Conservation (phyloP, 2,113 vertebrate species). For the Dolichallabes microphthalmus region DNA sequence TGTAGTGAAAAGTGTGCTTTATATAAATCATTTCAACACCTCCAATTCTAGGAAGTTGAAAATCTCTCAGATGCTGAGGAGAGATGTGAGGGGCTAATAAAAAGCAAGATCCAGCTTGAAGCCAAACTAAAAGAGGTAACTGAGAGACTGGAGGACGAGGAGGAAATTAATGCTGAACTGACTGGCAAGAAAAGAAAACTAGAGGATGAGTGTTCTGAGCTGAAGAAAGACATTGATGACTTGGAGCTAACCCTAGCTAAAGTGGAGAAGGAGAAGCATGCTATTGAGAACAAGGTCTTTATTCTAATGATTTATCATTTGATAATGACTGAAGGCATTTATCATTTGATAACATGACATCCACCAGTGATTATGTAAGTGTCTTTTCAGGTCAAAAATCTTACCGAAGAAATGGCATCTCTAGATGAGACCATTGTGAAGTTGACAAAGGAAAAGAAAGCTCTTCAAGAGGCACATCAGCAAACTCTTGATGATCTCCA, state of each 20-base stretch:
- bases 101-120: slow-evolving; percentile 52
- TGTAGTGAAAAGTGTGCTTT: background rate
- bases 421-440: slow-evolving; percentile 49
- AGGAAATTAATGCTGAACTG: slow-evolving; percentile 51
- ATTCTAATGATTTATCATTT: background rate
- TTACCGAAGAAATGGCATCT: slow-evolving; percentile 49
- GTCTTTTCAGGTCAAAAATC: slow-evolving; percentile 48
- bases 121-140: slow-evolving; percentile 44
- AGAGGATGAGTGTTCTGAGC: slow-evolving; percentile 53
- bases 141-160: slow-evolving; percentile 51
- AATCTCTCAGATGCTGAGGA: slow-evolving; percentile 54
- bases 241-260: slow-evolving; percentile 52
- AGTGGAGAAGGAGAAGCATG: slow-evolving; percentile 55
- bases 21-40: background rate
- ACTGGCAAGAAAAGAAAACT: slow-evolving; percentile 52
- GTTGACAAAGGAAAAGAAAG: slow-evolving; percentile 53
- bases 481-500: slow-evolving; percentile 54
- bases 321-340: background rate
- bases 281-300: slow-evolving; percentile 51
- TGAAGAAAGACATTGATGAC: slow-evolving; percentile 54
- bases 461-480: slow-evolving; percentile 56
- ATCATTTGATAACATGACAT: background rate
- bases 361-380: background rate
- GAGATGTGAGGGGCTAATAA: slow-evolving; percentile 52
- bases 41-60: slow-evolving; percentile 41